phyloP scores from a whole-genome alignment of 2,113 vertebrate genomes.

The Centropus unirufus region DNA sequence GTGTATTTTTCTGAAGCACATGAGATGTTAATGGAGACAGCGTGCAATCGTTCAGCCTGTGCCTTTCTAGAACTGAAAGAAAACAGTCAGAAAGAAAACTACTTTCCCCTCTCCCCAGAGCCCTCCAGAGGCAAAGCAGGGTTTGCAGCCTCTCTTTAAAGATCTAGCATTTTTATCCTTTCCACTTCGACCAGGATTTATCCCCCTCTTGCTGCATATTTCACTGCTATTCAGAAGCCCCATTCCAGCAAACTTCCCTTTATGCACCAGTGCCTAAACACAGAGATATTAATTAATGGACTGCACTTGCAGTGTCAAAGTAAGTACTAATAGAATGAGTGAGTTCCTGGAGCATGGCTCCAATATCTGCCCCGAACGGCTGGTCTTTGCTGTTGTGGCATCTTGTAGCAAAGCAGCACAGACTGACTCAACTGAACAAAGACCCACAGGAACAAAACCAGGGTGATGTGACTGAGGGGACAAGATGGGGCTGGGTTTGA shows the following conservation, averaged over 20 bases:
- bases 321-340: not conserved
- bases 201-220: not conserved
- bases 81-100: not conserved
- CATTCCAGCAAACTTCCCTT: not conserved
- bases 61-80: not conserved
- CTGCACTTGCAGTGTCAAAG: not conserved
- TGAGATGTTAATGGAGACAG: not conserved
- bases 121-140: not conserved
- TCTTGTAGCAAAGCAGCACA: not conserved
- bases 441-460: not conserved
- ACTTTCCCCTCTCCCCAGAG: not conserved
- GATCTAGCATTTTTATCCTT: not conserved
- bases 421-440: not conserved
- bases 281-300: not conserved
- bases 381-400: not conserved
- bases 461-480: fast-evolving
- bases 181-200: not conserved
- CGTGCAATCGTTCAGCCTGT: not conserved
- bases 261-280: not conserved
- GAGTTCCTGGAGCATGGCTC: conserved; percentile 6
- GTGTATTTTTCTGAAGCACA: conserved; percentile 16
- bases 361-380: not conserved
- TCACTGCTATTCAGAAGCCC: not conserved
- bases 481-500: not conserved
- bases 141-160: not conserved